phyloP scores from a whole-genome alignment of 1,140 invertebrate genomes.

The Berghia stephanieae region DNA sequence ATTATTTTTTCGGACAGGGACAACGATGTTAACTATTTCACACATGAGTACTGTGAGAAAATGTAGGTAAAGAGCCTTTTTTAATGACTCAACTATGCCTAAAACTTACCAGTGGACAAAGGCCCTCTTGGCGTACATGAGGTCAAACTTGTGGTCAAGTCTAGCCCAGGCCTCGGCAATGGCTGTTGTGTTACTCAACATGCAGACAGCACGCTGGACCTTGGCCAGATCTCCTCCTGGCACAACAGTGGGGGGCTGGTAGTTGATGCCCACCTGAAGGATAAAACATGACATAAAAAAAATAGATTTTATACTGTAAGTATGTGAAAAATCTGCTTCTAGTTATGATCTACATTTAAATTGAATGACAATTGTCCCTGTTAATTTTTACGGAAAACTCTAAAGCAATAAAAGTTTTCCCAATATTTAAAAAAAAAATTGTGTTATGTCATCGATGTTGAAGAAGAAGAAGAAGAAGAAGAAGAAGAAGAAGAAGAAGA shows the following conservation, averaged over 20 bases:
- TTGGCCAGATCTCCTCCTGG: slow-evolving; percentile 74
- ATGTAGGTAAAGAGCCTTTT: too few species aligned
- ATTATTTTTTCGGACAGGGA: too few species aligned
- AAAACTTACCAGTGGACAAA: slow-evolving; percentile 38
- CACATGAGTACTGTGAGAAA: too few species aligned
- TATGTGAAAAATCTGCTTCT: neutral
- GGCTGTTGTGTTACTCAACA: slow-evolving; percentile 75
- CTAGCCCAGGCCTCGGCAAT: slow-evolving; percentile 73
- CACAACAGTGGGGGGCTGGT: slow-evolving; percentile 42
- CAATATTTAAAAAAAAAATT: slow-evolving; percentile 3
- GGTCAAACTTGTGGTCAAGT: slow-evolving; percentile 74
- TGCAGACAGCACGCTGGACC: slow-evolving; percentile 74
- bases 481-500: neutral
- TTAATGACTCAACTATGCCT: too few species aligned
- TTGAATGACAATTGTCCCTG: too few species aligned
- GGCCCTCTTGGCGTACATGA: slow-evolving; percentile 71
- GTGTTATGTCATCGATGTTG: neutral
- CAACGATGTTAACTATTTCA: too few species aligned
- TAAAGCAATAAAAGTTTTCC: neutral
- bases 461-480: neutral
- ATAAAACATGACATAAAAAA: neutral
- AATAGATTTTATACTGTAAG: neutral
- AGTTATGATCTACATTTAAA: slow-evolving; percentile 24
- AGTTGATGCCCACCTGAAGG: slow-evolving; percentile 22
- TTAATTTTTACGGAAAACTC: slow-evolving; percentile 25